These are phyloP conservation scores for Cinara cedri DNA, from an alignment of 2,888 invertebrate species.

Conservation along the genomic window DNA sequence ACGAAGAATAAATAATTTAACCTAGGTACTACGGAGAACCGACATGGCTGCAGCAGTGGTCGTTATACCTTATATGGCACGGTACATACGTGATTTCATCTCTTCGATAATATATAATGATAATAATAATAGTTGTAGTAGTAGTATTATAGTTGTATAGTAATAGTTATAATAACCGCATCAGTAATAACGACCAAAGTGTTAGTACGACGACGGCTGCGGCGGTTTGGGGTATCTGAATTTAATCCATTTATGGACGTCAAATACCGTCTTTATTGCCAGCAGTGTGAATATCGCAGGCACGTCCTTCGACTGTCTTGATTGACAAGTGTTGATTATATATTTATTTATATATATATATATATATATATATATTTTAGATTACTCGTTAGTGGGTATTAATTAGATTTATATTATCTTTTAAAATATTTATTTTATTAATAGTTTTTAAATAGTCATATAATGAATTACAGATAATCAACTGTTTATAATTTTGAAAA, in stretches of 20 bases:
- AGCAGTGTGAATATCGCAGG: constrained; percentile 6
- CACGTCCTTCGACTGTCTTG: constrained; percentile 1
- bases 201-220: not conserved
- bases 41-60: not conserved
- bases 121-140: constrained; percentile 6
- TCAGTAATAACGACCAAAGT: constrained; percentile 12
- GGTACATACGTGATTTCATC: constrained; percentile 40
- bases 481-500: too few relatives aligned
- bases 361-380: not conserved
- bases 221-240: constrained; percentile 36
- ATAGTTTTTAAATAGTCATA: too few relatives aligned
- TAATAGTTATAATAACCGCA: constrained; percentile 25
- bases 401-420: constrained; percentile 10
- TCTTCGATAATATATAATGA: constrained; percentile 31
- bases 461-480: too few relatives aligned
- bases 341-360: not conserved
- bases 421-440: not conserved
- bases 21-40: not conserved
- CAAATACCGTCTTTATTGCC: not conserved
- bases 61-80: constrained; percentile 39
- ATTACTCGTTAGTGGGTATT: not conserved
- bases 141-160: constrained; percentile 7
- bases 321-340: constrained; percentile 18
- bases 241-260: constrained; percentile 47
- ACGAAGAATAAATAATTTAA: constrained; percentile 14